Evolutionary conservation across 1,140 invertebrate genomes (phyloP).

Genomic region (Sarcophaga bullata): DNA sequence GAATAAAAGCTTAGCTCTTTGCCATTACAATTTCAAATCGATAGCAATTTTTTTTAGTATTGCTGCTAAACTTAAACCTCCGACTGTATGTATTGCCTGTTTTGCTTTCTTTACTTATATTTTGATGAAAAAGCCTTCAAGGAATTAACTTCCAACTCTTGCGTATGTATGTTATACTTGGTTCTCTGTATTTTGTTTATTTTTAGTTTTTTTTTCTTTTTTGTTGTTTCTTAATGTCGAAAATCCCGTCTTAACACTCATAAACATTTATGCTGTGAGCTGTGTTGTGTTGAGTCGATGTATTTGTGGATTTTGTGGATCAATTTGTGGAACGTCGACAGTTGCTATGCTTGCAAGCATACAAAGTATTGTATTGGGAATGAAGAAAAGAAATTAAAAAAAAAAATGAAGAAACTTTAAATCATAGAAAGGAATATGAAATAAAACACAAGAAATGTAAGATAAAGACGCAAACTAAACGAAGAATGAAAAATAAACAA

Average conservation of each 20-base stretch:
- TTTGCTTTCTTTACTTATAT: no score
- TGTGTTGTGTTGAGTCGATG: conserved; percentile 30
- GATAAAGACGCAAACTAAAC: background rate
- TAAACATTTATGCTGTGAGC: no score
- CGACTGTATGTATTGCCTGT: no score
- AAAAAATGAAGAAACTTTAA: background rate
- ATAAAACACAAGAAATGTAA: background rate
- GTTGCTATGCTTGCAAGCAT: conserved; percentile 38
- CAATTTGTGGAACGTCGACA: conserved; percentile 60
- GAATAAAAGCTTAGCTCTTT: no score
- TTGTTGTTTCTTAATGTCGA: background rate
- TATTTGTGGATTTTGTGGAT: conserved; percentile 38
- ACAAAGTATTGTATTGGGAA: background rate
- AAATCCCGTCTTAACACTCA: background rate
- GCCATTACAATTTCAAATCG: no score
- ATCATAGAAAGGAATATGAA: background rate
- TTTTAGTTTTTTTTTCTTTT: background rate
- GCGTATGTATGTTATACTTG: background rate
- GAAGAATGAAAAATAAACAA: background rate
- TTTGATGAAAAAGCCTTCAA: background rate
- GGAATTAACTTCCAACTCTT: conserved; percentile 5
- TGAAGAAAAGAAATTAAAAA: background rate
- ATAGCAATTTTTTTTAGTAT: no score
- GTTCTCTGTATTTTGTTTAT: conserved; percentile 9
- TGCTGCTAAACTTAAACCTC: no score